Evolutionary conservation across 2,113 vertebrate species (phyloP).

Genomic region (Ameiurus melas): DNA sequence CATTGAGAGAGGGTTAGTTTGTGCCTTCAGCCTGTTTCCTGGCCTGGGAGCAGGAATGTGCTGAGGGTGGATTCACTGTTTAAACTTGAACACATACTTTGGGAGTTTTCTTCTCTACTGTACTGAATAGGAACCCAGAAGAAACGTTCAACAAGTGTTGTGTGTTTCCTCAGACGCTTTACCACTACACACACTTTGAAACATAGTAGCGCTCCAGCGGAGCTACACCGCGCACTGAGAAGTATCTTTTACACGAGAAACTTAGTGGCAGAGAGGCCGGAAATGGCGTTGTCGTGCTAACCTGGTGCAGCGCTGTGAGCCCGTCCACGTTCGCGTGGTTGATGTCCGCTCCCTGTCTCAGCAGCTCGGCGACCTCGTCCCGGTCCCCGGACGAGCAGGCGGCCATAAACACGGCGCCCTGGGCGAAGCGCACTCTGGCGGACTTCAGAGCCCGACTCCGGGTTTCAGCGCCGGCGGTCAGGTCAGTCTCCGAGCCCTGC

Average conservation of each 20-base stretch:
- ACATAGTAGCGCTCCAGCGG: not conserved
- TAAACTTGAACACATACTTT: not conserved
- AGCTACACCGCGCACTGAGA: not conserved
- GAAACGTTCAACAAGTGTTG: conserved; percentile 3
- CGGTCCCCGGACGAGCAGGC: conserved; percentile 81
- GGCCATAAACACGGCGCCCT: conserved; percentile 83
- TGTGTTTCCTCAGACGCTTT: not conserved
- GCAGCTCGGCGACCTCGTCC: conserved; percentile 78
- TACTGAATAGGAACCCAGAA: not conserved
- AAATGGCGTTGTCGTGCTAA: conserved; percentile 35
- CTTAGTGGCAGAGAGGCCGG: not conserved
- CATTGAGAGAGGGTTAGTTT: not conserved
- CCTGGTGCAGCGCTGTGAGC: conserved; percentile 81
- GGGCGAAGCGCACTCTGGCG: conserved; percentile 76
- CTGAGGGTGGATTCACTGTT: not conserved
- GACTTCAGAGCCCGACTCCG: conserved; percentile 55
- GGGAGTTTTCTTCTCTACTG: not conserved
- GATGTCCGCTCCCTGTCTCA: conserved; percentile 79
- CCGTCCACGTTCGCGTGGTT: conserved; percentile 83
- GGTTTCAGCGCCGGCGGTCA: conserved; percentile 62
- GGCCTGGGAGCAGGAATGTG: conserved; percentile 7
- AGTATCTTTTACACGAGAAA: not conserved
- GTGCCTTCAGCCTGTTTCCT: not conserved
- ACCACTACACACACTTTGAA: not conserved
- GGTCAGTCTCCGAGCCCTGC: conserved; percentile 77